Base-by-base conservation (phyloP, 2,797 vertebrate species). In the Lepidocolaptes lacrymiger region DNA sequence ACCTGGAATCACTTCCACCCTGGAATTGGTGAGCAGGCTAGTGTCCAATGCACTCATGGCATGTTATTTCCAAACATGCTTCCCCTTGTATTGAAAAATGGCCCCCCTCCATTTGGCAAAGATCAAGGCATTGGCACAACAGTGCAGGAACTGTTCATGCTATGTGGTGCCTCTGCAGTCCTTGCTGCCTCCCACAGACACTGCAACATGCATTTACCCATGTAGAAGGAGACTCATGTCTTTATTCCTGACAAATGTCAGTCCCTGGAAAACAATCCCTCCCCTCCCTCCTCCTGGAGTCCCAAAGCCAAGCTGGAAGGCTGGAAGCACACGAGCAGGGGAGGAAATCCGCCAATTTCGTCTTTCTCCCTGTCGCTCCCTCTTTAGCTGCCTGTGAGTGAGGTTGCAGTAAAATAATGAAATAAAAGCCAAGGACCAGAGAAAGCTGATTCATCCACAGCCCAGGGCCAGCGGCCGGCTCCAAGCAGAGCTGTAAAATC, bases 371-470 rank as follows among this genome's bases (percentile, higher is more conserved):
- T 73, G 87, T 92, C 4, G 3, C 87, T 95, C 80, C 69, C 83
- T 94, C 79, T 95, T 93, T 55, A 93, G 82, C 93, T 96, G 89
- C 94, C 77, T 95, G 74, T 36, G 88, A 97, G 81, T 49, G 69
- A 96, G 85, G 89, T 85, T 97, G 91, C 96, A 95, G 91, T 90
- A 96, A 95, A 97, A 97, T 95, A 96, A 96, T 96, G 82, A 97
- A 97, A 97, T 96, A 97, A 97, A 97, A 96, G 93, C 96, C 96
- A 96, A 96, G 96, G 94, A 95, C 95, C 94, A 94, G 93, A 96
- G 97, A 97, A 97, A 97, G 97, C 97, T 97, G 97, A 97, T 97
- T 97, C 97, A 97, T 97, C 88, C 93, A 80, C 93, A 95, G 96
- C 94, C 94, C 94, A 97, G 97, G 97, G 95, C 94, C 96, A 97